These are phyloP conservation scores for Poecilia wingei DNA, from an alignment of 2,797 vertebrate species.

Conservation along the genomic window DNA sequence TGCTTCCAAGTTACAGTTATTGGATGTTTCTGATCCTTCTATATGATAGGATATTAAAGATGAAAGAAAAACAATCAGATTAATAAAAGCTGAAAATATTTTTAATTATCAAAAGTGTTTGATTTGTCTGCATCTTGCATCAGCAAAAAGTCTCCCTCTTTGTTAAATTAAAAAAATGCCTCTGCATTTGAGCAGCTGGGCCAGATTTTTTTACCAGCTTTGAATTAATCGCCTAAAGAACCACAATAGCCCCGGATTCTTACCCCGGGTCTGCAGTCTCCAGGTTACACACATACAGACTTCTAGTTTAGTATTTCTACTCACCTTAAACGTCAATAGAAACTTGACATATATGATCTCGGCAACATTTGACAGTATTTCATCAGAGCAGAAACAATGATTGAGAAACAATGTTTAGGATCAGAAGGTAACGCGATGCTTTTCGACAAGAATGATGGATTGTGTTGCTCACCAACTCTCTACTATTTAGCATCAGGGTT, in stretches of 20 bases:
- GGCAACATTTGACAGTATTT: background rate
- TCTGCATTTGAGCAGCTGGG: background rate
- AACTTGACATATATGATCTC: background rate
- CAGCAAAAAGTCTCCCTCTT: background rate
- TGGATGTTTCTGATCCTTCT: background rate
- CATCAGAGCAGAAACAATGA: constrained; percentile 10
- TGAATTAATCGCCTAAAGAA: too few species aligned
- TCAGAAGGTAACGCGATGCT: constrained; percentile 3
- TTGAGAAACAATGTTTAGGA: constrained; percentile 16
- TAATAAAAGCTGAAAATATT: background rate
- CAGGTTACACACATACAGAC: background rate
- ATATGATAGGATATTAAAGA: background rate
- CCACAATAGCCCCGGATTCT: too few species aligned
- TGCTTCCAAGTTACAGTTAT: background rate
- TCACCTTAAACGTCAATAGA: background rate
- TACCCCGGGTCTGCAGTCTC: background rate
- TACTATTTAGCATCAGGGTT: background rate
- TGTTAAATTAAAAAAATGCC: background rate
- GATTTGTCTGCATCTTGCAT: background rate
- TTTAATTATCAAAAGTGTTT: background rate
- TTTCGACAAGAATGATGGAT: constrained; percentile 17
- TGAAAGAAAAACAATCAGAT: background rate
- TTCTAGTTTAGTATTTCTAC: background rate
- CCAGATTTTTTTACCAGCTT: background rate
- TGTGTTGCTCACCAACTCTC: background rate